A percentile compares a stretch with the other conserved stretches of the same genome.
Evolutionary conservation across 2,797 vertebrate species (phyloP).

Genomic region (Lagocephalus sceleratus): DNA sequence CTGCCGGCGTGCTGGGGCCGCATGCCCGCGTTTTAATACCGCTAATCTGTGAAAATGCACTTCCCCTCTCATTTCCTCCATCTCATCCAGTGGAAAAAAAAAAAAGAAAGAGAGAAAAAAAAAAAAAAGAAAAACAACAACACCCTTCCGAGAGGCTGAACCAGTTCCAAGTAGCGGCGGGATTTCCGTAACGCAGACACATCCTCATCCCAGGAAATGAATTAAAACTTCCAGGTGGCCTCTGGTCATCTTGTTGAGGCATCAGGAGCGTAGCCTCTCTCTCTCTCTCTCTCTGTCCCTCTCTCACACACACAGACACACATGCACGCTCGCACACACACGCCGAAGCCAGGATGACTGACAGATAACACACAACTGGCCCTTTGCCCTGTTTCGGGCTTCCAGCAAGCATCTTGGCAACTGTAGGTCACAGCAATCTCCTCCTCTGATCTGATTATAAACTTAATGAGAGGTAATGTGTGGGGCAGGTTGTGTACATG

Average conservation of each 20-base stretch:
- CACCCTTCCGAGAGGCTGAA: slow-evolving; percentile 32
- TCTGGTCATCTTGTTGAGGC: slow-evolving; percentile 47
- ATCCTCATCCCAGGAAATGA: slow-evolving; percentile 45
- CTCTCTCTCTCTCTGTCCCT: no score
- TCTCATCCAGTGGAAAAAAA: slow-evolving; percentile 20
- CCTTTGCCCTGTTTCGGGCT: slow-evolving; percentile 17
- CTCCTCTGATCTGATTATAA: slow-evolving; percentile 60
- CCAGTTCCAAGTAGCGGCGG: slow-evolving; percentile 44
- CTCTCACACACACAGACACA: slow-evolving; percentile 1
- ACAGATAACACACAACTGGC: slow-evolving; percentile 40
- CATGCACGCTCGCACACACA: slow-evolving; percentile 8
- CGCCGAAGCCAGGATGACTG: slow-evolving; percentile 22
- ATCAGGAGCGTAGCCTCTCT: no score
- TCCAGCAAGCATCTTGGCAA: slow-evolving; percentile 47
- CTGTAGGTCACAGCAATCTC: slow-evolving; percentile 53
- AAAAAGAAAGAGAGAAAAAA: not conserved
- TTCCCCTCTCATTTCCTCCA: slow-evolving; percentile 39
- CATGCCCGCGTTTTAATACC: slow-evolving; percentile 47
- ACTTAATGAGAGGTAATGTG: slow-evolving; percentile 56
- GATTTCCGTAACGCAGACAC: slow-evolving; percentile 47
- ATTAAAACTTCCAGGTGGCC: slow-evolving; percentile 59
- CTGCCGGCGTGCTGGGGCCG: slow-evolving; percentile 14
- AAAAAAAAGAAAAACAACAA: not conserved
- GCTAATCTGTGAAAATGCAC: slow-evolving; percentile 48
- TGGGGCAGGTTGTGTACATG: slow-evolving; percentile 16